Conservation (phyloP, 2,797 vertebrate genomes). For the Loris lydekkerianus region DNA sequence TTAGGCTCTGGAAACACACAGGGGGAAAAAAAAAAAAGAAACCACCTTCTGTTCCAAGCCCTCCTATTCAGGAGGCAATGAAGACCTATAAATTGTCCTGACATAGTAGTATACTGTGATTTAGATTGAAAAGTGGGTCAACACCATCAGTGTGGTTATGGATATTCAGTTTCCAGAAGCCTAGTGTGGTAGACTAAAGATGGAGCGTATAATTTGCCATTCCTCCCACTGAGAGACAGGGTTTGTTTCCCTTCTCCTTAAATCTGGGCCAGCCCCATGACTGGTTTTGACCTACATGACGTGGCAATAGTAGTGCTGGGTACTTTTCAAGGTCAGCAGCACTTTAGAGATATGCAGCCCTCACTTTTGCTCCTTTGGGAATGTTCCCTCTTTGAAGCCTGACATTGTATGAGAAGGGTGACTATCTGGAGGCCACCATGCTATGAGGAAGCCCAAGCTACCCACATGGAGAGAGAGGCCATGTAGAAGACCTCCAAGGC, state of each 20-base stretch:
- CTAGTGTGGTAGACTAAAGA: background rate
- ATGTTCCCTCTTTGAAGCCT: background rate
- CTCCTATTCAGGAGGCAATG: background rate
- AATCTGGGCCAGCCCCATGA: background rate
- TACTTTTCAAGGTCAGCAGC: background rate
- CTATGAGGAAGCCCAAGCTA: background rate
- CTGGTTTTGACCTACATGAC: background rate
- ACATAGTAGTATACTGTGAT: background rate
- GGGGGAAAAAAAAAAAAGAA: background rate
- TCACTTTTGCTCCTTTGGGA: background rate
- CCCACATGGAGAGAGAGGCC: background rate
- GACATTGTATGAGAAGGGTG: background rate
- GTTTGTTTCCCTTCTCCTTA: constrained; percentile 31
- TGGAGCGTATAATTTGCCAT: background rate
- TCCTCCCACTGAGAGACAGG: background rate
- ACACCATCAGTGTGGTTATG: background rate
- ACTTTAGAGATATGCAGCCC: background rate
- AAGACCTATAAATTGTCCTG: constrained; percentile 50
- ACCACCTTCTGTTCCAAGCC: background rate
- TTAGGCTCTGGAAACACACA: constrained; percentile 34
- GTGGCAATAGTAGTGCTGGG: background rate
- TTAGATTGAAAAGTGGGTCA: constrained; percentile 50
- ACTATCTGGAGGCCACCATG: background rate
- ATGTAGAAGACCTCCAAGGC: background rate
- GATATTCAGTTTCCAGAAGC: background rate